Evolutionary conservation across 92 coral and sea anemone genomes (phyloP), one percentile per base, ranked within the genome.

Genomic region (Parazoanthus atlanticus): DNA sequence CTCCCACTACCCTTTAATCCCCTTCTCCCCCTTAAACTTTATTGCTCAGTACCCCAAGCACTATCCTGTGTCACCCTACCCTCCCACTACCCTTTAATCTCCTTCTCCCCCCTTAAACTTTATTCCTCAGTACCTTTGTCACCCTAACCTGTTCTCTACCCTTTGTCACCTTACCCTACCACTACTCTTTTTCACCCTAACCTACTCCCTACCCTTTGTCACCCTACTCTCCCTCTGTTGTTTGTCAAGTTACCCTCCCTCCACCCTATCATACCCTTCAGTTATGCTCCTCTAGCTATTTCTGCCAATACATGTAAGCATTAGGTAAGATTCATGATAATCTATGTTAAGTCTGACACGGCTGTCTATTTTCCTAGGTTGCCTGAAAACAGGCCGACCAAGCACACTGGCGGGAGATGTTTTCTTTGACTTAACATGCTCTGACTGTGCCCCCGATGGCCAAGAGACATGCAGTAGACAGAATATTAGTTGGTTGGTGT

Each of bases 401-500:
- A 95, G 97, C 84, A 88, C 91, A 9, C 93, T 97, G 28, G 95
- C 90, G 76, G 99, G 99, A 65, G 99, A 97, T 89, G 89, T 97
- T 10, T 97, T 89, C 88, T 97, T 97, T 82, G 94, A 94, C 52
- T 85, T 95, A 71, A 97, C 99, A 6, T 97, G 99, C 88, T 92
- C 88, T 3, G 84, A 88, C 26, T 97, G 99, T 91, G 89, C 98
- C n/a, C 65, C 88, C 13, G 90, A 92, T 71, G 96, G 93, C 1
- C 85, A 80, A 15, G 99, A 97, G 76, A 80, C 86, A 30, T 97
- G 95, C 73, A 74, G 66, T 4, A 80, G 99, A 81, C 91, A 77
- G 64, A 83, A 90, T 36, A 65, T 97, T 67, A 97, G 98, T 84
- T 97, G 98, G 98, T 95, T 75, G 88, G 91, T 46, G 17, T 25